Conservation (phyloP, 2,888 invertebrate genomes). For the Tipula unca region DNA sequence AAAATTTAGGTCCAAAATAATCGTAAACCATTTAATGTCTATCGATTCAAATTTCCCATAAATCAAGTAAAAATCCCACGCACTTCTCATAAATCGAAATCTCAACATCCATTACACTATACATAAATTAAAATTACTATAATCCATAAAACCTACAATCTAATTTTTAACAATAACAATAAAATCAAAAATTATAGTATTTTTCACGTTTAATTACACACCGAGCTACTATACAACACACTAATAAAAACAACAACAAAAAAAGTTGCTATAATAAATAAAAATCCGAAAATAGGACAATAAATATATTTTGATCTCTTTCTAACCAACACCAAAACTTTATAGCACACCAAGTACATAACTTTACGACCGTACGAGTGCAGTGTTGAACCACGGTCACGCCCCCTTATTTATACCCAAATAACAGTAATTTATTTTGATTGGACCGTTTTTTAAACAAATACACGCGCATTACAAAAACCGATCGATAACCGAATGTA, state of each 20-base stretch:
- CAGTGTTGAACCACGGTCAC: not conserved
- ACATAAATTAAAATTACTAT: not conserved
- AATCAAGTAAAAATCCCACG: not conserved
- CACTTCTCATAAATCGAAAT: not conserved
- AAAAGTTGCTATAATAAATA: not conserved
- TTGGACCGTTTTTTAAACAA: slow-evolving; percentile 18
- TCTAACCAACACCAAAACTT: not conserved
- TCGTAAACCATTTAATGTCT: not conserved
- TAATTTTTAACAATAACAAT: slow-evolving; percentile 14
- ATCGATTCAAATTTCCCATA: not conserved
- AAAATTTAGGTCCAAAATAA: too few species aligned
- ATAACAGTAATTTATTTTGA: slow-evolving; percentile 17
- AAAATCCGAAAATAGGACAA: not conserved
- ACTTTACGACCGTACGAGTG: not conserved
- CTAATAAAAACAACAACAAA: not conserved
- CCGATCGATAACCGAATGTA: not conserved
- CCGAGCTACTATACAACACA: not conserved
- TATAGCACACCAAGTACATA: not conserved
- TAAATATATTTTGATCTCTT: not conserved
- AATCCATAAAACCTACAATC: not conserved
- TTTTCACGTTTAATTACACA: slow-evolving; percentile 18
- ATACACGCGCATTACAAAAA: not conserved
- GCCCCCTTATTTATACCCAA: not conserved
- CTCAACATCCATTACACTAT: not conserved
- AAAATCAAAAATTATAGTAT: slow-evolving; percentile 16